Evolutionary conservation across 2,113 vertebrate genomes (phyloP).

Genomic region (Pogonocichla stellata): DNA sequence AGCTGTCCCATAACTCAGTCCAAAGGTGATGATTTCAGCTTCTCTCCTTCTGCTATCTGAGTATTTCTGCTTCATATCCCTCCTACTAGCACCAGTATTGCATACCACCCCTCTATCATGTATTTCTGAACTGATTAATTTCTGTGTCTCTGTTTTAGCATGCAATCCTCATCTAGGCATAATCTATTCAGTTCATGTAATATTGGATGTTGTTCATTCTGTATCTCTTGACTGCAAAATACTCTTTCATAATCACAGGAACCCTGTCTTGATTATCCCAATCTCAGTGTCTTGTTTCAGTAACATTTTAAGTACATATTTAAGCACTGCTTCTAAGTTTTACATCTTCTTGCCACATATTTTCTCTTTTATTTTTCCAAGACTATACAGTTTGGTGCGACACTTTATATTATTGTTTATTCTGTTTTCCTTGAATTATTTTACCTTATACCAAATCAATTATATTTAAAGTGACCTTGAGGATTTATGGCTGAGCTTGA

Average conservation of each 20-base stretch:
- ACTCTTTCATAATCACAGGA: neutral
- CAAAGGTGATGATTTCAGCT: neutral
- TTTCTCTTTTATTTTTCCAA: neutral
- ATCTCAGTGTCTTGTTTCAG: neutral
- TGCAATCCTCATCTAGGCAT: neutral
- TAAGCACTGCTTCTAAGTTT: neutral
- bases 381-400: neutral
- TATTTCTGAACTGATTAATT: neutral
- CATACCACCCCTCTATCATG: neutral
- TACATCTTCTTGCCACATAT: neutral
- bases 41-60: neutral
- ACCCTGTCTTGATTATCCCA: neutral
- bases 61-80: neutral
- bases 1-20: constrained; percentile 20
- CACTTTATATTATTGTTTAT: neutral
- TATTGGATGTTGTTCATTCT: neutral
- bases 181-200: neutral
- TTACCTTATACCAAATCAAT: neutral
- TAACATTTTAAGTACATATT: neutral
- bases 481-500: neutral
- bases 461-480: neutral
- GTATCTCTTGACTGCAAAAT: neutral
- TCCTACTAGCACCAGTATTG: neutral
- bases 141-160: neutral
- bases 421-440: neutral